A percentile compares a stretch with the other conserved stretches of the same genome.
These are phyloP conservation scores for Virgularia gustaviana DNA, from an alignment of 92 coral and sea anemone species.

Conservation along the genomic window DNA sequence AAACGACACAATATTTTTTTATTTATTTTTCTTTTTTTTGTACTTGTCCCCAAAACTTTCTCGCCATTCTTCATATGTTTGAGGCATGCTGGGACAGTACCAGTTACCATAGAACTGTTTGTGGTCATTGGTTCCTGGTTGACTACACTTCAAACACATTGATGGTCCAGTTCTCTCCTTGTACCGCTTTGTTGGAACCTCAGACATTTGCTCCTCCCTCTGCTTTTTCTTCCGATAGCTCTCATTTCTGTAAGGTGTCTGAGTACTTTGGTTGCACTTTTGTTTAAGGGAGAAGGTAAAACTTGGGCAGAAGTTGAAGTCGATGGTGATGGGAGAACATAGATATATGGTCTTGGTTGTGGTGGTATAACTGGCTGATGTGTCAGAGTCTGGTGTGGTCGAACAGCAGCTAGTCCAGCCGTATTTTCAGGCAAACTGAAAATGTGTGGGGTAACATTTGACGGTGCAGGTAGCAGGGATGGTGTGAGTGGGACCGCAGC, in stretches of 20 bases:
- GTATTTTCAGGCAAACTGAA: constrained; percentile 17
- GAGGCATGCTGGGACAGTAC: background rate
- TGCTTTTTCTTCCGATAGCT: background rate
- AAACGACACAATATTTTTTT: background rate
- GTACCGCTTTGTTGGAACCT: background rate
- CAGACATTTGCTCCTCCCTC: background rate
- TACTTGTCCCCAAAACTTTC: too few species aligned
- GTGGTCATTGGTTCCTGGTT: background rate
- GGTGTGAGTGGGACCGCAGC: background rate
- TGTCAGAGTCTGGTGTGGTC: background rate
- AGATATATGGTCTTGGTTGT: background rate
- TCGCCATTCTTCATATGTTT: background rate
- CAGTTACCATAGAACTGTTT: constrained; percentile 1
- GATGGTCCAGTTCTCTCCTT: constrained; percentile 6
- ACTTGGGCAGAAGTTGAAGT: too few species aligned
- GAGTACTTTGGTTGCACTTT: too few species aligned
- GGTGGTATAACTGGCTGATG: background rate
- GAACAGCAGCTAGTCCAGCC: background rate
- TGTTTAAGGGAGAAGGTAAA: too few species aligned
- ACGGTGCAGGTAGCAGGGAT: background rate
- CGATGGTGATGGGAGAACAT: too few species aligned
- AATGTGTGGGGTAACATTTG: constrained; percentile 2
- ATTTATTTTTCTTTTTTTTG: background rate
- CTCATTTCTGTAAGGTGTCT: background rate
- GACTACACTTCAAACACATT: constrained; percentile 6